Percentiles rank a stretch among this genome's conserved stretches.
Conservation (phyloP, 2,113 vertebrate species). For the Psophia crepitans region DNA sequence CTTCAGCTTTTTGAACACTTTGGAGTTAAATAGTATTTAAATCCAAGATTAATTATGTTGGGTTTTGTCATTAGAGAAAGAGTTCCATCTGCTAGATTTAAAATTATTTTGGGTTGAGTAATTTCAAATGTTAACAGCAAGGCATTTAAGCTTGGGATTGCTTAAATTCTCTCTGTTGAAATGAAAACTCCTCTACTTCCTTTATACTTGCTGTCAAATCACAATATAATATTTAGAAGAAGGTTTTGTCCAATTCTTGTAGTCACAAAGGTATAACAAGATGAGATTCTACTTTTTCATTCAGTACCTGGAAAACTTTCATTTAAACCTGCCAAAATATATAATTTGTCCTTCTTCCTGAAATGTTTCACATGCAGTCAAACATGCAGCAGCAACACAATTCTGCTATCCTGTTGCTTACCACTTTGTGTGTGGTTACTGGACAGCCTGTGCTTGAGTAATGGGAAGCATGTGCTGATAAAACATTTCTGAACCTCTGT, state of each 20-base stretch:
- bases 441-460: not conserved
- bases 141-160: not conserved
- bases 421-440: not conserved
- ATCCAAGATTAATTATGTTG: conserved; percentile 7
- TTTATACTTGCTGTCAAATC: not conserved
- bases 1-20: not conserved
- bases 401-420: not conserved
- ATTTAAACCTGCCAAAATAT: not conserved
- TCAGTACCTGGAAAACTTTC: not conserved
- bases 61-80: not conserved
- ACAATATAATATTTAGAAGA: not conserved
- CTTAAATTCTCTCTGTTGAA: not conserved
- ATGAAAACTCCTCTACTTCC: not conserved
- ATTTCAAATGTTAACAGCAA: not conserved
- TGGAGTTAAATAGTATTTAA: not conserved
- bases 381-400: not conserved
- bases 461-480: not conserved
- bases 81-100: conserved; percentile 7
- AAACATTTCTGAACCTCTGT: not conserved
- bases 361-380: not conserved
- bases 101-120: not conserved
- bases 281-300: not conserved
- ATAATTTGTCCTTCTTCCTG: not conserved
- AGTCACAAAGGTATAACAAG: not conserved
- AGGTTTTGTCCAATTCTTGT: not conserved